These are phyloP conservation scores for Craterocephalus amniculus DNA, from an alignment of 2,797 vertebrate genomes.

Conservation along the genomic window DNA sequence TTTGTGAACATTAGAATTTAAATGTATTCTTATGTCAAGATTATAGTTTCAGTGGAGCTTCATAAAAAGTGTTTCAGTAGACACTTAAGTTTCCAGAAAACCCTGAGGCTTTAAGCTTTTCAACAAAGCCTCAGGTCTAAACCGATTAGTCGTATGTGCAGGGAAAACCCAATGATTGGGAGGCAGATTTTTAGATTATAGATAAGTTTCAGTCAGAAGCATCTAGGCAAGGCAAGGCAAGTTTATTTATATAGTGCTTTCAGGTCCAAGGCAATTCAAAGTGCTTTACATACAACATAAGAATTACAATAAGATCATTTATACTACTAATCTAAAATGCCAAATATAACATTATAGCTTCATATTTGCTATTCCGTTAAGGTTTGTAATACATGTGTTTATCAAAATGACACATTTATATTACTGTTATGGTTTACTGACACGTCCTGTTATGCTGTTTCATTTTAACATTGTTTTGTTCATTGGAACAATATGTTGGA, in stretches of 20 bases:
- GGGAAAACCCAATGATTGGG: background rate
- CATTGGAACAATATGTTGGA: conserved; percentile 3
- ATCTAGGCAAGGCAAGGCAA: too few relatives aligned
- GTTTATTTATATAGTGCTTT: too few relatives aligned
- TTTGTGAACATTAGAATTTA: too few relatives aligned
- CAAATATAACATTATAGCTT: background rate
- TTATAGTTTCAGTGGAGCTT: background rate
- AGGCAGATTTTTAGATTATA: background rate
- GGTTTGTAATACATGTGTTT: conserved; percentile 13
- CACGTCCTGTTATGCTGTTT: conserved; percentile 11
- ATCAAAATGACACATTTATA: conserved; percentile 21
- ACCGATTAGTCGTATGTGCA: background rate
- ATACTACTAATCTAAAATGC: background rate
- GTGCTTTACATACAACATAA: too few relatives aligned
- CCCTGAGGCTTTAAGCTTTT: background rate
- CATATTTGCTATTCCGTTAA: background rate
- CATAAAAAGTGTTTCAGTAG: background rate
- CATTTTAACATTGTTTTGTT: conserved; percentile 24
- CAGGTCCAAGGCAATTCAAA: too few relatives aligned
- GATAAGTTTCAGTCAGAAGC: background rate
- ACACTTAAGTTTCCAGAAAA: background rate
- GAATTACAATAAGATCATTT: too few relatives aligned
- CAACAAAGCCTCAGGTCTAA: background rate
- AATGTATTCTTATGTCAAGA: too few relatives aligned
- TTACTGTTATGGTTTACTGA: conserved; percentile 14